Evolutionary conservation across 2,113 vertebrate species (phyloP).

Genomic region (Gymnocephalus cernua): DNA sequence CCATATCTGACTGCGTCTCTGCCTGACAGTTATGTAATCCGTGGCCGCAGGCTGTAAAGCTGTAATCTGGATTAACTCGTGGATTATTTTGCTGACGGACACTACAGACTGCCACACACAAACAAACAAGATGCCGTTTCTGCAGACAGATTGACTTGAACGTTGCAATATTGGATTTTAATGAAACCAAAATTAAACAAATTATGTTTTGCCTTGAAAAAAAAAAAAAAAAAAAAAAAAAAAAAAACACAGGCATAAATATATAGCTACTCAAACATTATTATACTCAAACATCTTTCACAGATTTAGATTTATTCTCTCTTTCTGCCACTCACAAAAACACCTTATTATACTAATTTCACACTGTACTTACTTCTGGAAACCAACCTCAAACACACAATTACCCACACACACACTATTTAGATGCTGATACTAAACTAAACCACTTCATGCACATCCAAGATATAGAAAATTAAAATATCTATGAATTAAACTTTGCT

Average conservation of each 20-base stretch:
- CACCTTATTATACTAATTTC: neutral
- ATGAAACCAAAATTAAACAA: neutral
- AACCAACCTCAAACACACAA: neutral
- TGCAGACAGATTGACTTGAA: slow-evolving; percentile 22
- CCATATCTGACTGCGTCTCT: slow-evolving; percentile 1
- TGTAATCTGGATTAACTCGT: slow-evolving; percentile 77
- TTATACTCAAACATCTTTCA: too few relatives aligned
- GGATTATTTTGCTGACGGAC: slow-evolving; percentile 69
- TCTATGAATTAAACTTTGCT: neutral
- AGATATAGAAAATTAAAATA: neutral
- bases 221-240: neutral
- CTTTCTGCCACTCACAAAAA: neutral
- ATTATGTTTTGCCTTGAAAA: neutral
- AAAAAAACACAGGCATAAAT: neutral
- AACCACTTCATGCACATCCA: neutral
- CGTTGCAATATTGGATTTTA: slow-evolving; percentile 10
- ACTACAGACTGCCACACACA: slow-evolving; percentile 31
- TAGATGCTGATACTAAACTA: neutral
- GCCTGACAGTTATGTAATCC: slow-evolving; percentile 66
- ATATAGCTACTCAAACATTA: neutral
- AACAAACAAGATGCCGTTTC: slow-evolving; percentile 21
- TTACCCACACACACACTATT: neutral
- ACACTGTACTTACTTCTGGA: neutral
- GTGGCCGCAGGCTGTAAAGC: slow-evolving; percentile 30
- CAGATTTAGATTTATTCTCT: neutral